phyloP scores from a whole-genome alignment of 1,140 invertebrate species.

The Zaprionus tsacasi region DNA sequence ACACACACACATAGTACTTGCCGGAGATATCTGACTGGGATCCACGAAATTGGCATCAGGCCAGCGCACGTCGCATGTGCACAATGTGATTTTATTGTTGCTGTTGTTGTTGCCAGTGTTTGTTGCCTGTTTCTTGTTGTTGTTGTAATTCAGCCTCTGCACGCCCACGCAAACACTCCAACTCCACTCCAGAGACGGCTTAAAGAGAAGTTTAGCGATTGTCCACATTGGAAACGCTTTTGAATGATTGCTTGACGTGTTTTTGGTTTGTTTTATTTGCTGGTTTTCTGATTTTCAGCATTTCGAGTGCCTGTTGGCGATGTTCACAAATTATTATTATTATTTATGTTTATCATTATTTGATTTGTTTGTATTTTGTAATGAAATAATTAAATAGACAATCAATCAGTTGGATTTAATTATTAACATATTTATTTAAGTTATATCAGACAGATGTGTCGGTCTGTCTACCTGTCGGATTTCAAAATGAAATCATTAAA shows the following conservation, averaged over 20 bases:
- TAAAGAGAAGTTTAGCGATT: conserved; percentile 28
- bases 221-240: conserved; percentile 33
- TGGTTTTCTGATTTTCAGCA: background rate
- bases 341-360: conserved; percentile 47
- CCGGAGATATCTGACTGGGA: conserved; percentile 17
- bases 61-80: conserved; percentile 65
- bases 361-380: conserved; percentile 43
- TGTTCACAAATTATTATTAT: conserved; percentile 62
- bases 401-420: conserved; percentile 36
- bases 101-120: conserved; percentile 30
- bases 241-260: conserved; percentile 45
- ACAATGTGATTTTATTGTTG: conserved; percentile 52
- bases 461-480: background rate
- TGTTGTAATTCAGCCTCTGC: conserved; percentile 21
- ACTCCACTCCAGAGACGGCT: conserved; percentile 9
- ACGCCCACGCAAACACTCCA: conserved; percentile 51
- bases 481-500: conserved; percentile 60
- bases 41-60: conserved; percentile 62
- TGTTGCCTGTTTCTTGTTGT: conserved; percentile 19
- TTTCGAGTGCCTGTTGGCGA: conserved; percentile 37
- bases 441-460: background rate
- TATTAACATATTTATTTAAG: conserved; percentile 12
- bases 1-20: conserved; percentile 8
- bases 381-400: conserved; percentile 64
- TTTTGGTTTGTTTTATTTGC: conserved; percentile 8